Evolutionary conservation across 2,888 invertebrate genomes (phyloP), one percentile per base, ranked within the genome.

Genomic region (Brachyptera risi): DNA sequence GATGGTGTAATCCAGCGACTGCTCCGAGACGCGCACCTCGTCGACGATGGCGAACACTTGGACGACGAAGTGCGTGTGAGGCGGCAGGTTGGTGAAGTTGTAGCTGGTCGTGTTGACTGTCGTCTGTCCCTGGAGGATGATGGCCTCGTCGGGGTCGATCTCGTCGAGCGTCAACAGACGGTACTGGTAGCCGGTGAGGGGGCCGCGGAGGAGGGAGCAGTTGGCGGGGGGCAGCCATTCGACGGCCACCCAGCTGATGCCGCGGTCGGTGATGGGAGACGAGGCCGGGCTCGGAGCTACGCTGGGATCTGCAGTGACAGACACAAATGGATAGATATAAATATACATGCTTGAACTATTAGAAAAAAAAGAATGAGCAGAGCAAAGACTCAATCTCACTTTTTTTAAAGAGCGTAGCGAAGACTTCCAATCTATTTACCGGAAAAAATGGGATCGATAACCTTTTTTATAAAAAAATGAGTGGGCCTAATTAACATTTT

Each of bases 131-230:
- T 65, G 31, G 61, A 63, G 15, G 38, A 44, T 15, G 57, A 50
- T 9, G 31, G 11, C 15, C 13, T 47, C 58, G 11, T 23, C 27
- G 9, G 21, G 38, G 27, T 19, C 44, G 19, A 23, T 27, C 15
- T n/a, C 9, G 15, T 51, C 57, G 27, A 60, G 56, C 1, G 60
- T 40, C 23, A 56, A 9, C 9, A 67, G 57, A 35, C 66, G 57
- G 38, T 62, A 57, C 56, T 57, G 60, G 44, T 66, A 67, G n/a
- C 67, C 67, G 19, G 65, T 44, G 40, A 67, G 49, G 9, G 66
- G 67, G 5, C 66, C 66, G 56, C 65, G 62, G 24, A 63, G 17
- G 9, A 58, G 47, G 31, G 31, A 26, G 51, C 67, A 66, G 17
- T 65, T 58, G 27, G 26, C 31, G 9, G 66, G 67, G 9, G 63